Evolutionary conservation across 2,113 vertebrate species (phyloP), one percentile per base, ranked within the genome.

Genomic region (Tichodroma muraria): DNA sequence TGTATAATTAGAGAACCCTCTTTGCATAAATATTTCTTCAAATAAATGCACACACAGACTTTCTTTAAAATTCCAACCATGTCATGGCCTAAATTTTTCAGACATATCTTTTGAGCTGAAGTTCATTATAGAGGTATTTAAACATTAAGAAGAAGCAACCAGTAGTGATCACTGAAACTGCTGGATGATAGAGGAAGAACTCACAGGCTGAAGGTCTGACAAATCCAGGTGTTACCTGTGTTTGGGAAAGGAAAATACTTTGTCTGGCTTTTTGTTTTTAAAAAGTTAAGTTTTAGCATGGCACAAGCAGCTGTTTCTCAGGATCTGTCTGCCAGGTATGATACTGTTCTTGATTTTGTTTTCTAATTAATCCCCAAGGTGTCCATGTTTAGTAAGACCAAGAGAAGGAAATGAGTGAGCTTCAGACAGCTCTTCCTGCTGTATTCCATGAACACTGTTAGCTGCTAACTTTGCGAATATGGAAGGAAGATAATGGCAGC

Each of bases 1-100:
- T 50, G 25, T 61, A 30, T 70, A 78, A 81, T 85, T 93, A 73
- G 16, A 68, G 75, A 93, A 60, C 12, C 13, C 64, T 83, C 42
- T 90, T 95, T 72, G 78, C 75, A 60, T 56, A 93, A 89, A 63
- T 83, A 93, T 70, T 89, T 82, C 30, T 87, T 88, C 45, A 77
- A 54, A 77, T 59, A 89, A 77, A 75, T 9, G 85, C 70, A 49
- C 27, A n/a, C 28, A 47, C 9, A 47, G 33, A 25, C 15, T 89
- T 91, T 27, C 15, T 91, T 87, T 77, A 56, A 85, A 91, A 83
- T 35, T 73, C 33, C 42, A 59, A 15, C 31, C 18, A 10, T 63
- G 8, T 27, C 11, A 8, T 44, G 50, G 44, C 54, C 38, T 73
- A 15, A 47, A 15, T 94, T 96, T 91, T 64, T 50, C 38, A 73